Evolutionary conservation across 2,797 vertebrate genomes (phyloP), one percentile per base, ranked within the genome.

Genomic region (Oreortyx pictus): DNA sequence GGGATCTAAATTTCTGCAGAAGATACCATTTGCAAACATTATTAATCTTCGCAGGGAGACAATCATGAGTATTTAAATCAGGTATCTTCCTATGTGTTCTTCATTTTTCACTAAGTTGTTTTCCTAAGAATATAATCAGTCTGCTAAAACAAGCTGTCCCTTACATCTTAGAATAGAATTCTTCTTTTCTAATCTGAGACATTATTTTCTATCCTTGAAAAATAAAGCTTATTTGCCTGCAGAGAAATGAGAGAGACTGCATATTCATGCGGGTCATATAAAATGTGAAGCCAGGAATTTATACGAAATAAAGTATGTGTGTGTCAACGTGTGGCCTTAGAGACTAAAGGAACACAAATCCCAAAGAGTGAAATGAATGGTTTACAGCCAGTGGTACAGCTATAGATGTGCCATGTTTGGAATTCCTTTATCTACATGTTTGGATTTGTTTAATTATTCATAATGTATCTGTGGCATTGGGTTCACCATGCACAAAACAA

Each of bases 31-130:
- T 82, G 29, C 35, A 86, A 85, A 67, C 13, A 52, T 14, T 17
- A n/a, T 71, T 43, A 11, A n/a, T 49, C 61, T 65, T 52, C 25
- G 33, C 62, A 85, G 14, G 7, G 37, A 52, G 37, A 18, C 22
- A 62, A 76, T 10, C 17, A 3, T 54, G 46, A 20, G 31, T 35
- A n/a, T 66, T 78, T 65, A 11, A 56, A 80, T 37, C 33, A 44
- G 43, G 0, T 33, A 66, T 5, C 13, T 67, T 33, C 60, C 81
- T 23, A 3, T 0, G 12, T 18, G 52, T 7, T 31, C 29, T 31
- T 54, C 52, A 7, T 54, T 54, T 31, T 31, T 54, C 76, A 15
- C 25, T 44, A 31, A 25, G 15, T 46, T 82, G 46, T 61, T 62
- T 79, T 79, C 24, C 13, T 54, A 13, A 46, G 70, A 77, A 29